A percentile compares a stretch with the other conserved stretches of the same genome.
Conservation (phyloP, 2,113 vertebrate genomes). For the Ochotona princeps region DNA sequence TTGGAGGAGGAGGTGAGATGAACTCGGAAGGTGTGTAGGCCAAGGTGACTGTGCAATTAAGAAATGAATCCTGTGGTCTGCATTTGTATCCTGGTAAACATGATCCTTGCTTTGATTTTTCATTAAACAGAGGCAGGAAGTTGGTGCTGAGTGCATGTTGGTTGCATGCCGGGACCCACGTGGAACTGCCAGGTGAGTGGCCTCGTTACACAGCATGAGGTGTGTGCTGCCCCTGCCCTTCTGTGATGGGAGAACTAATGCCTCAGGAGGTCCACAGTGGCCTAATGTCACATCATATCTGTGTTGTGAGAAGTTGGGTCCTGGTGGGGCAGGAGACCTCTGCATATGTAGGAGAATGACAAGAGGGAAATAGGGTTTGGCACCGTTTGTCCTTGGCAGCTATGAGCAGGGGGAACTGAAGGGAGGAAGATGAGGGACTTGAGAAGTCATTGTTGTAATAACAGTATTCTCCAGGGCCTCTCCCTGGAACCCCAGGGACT, state of each 20-base stretch:
- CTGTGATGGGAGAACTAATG: neutral
- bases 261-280: neutral
- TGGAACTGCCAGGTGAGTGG: neutral
- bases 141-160: neutral
- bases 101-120: rapidly evolving
- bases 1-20: neutral
- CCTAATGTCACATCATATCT: neutral
- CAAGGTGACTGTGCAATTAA: neutral
- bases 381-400: neutral
- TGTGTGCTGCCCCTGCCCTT: neutral
- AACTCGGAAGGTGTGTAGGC: neutral
- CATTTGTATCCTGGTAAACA: neutral
- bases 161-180: neutral
- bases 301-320: neutral
- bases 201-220: neutral
- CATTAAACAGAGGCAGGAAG: neutral
- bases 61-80: neutral
- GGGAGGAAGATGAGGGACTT: neutral
- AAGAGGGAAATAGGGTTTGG: neutral
- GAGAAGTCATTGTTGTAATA: neutral
- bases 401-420: neutral
- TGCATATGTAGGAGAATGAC: neutral
- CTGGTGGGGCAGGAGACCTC: neutral
- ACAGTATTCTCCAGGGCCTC: neutral
- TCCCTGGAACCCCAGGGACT: neutral